These are phyloP conservation scores for Callocephalon fimbriatum DNA, from an alignment of 2,113 vertebrate genomes.

Conservation along the genomic window DNA sequence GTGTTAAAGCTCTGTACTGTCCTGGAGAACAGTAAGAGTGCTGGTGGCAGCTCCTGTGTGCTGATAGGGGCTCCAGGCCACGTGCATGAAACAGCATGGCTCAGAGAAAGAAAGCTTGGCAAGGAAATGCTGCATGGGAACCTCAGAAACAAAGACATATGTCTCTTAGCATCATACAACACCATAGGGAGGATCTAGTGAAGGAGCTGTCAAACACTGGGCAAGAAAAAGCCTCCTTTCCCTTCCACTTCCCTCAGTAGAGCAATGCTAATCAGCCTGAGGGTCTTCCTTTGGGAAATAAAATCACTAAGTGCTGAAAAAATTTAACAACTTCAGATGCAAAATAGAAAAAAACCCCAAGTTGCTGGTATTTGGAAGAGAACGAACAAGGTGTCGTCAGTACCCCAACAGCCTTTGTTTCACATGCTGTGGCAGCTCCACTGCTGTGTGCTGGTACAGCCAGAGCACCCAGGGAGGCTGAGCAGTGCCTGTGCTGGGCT, in stretches of 20 bases:
- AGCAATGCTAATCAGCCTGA: background rate
- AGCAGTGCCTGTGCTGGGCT: background rate
- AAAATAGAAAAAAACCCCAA: background rate
- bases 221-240: background rate
- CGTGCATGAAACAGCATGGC: rapidly evolving
- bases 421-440: rapidly evolving
- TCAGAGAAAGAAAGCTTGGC: background rate
- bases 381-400: background rate
- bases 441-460: rapidly evolving
- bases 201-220: background rate
- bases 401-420: background rate
- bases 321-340: background rate
- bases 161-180: background rate
- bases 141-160: background rate
- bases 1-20: background rate
- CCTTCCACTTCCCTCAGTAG: background rate
- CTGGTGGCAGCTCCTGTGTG: background rate
- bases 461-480: background rate
- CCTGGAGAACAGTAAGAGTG: background rate
- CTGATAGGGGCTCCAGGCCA: background rate
- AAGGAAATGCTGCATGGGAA: background rate
- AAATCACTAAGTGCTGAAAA: background rate
- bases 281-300: background rate
- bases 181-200: background rate
- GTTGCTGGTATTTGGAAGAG: background rate